Base-by-base conservation (phyloP, 2,888 invertebrate species). In the Spisula solida region DNA sequence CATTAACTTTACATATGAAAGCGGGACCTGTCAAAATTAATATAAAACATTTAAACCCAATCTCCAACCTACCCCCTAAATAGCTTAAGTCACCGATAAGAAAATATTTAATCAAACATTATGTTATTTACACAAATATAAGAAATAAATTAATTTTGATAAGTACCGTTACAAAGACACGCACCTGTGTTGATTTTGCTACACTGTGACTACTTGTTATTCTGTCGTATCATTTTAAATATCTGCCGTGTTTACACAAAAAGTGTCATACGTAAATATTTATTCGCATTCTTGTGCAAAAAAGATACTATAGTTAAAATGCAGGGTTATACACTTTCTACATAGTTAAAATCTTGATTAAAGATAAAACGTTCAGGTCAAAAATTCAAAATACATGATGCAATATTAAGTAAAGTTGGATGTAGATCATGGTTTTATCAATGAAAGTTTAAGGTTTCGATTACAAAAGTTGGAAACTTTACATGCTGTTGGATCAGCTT, bases 261-360 rank as follows among this genome's bases (percentile, higher is more conserved):
- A 75, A 78, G 56, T 78, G 82, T 82, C 56, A 87, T 25, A 82
- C n/a, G 81, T 81, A 80, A 86, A 70, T 81, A 86, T 86, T 70
- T 81, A 81, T 86, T 86, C 70, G 29, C 31, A 48, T 86, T 86
- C 60, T 25, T 66, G 25, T 25, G 25, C 60, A 66, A 66, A 66
- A 56, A n/a, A 25, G 60, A 66, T 66, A 66, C 6, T 12, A n/a
- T 16, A 66, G 25, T 66, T 1, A n/a, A 41, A 66, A 66, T 66
- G 60, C 60, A 66, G 10, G n/a, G 60, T 66, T n/a, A 25, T 66
- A 66, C 60, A 66, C 1, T 66, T 66, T 66, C 20, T 66, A 66
- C 20, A 25, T 66, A n/a, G 60, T 66, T 66, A 66, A 66, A 25
- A 66, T 66, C 60, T 25, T 1, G 25, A 66, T 66, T n/a, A 25